Evolutionary conservation across 2,113 vertebrate genomes (phyloP).

Genomic region (Anguilla rostrata): DNA sequence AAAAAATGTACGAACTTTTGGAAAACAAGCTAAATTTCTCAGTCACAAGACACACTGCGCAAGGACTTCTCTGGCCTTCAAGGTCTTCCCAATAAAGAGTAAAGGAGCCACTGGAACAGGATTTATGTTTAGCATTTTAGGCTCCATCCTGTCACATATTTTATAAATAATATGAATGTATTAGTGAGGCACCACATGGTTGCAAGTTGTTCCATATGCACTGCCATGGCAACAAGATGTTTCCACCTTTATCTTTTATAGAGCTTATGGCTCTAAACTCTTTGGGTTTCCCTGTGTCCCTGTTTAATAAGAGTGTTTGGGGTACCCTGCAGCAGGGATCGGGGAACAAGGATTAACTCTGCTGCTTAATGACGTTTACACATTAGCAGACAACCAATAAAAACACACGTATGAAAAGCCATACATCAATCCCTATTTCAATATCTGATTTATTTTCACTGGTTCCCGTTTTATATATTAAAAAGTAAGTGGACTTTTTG

Average conservation of each 20-base stretch:
- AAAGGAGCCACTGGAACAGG: slow-evolving; percentile 62
- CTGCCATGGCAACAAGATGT: slow-evolving; percentile 73
- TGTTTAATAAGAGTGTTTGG: slow-evolving; percentile 77
- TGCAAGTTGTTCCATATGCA: slow-evolving; percentile 70
- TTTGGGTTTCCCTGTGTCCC: slow-evolving; percentile 69
- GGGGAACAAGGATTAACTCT: slow-evolving; percentile 76
- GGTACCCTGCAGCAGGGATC: slow-evolving; percentile 78
- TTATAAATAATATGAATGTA: slow-evolving; percentile 77
- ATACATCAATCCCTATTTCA: slow-evolving; percentile 61
- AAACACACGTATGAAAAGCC: slow-evolving; percentile 52
- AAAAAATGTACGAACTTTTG: slow-evolving; percentile 40
- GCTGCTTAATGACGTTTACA: slow-evolving; percentile 74
- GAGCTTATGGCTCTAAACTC: slow-evolving; percentile 70
- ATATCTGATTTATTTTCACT: slow-evolving; percentile 26
- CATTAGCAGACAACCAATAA: slow-evolving; percentile 64
- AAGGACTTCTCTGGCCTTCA: slow-evolving; percentile 53
- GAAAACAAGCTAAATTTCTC: slow-evolving; percentile 51
- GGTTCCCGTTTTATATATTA: background rate
- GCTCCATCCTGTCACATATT: slow-evolving; percentile 74
- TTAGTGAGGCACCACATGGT: slow-evolving; percentile 60
- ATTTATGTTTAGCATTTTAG: slow-evolving; percentile 75
- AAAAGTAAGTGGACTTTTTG: background rate
- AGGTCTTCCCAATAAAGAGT: slow-evolving; percentile 54
- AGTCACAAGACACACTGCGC: slow-evolving; percentile 53
- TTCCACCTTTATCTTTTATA: slow-evolving; percentile 70